phyloP scores from a whole-genome alignment of 2,888 invertebrate genomes.

The Abrostola triplasia region DNA sequence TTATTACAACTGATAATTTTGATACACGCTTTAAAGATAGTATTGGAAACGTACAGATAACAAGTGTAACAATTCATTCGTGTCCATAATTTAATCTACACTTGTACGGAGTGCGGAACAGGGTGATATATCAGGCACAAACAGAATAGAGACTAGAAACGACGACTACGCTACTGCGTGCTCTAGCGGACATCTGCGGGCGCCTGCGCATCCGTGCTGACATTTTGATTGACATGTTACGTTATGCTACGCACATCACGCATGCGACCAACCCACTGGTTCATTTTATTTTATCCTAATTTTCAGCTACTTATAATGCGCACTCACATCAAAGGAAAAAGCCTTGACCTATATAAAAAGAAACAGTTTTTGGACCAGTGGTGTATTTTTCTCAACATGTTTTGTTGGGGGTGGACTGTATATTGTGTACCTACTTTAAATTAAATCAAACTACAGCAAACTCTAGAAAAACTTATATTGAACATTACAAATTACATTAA shows the following conservation, averaged over 20 bases:
- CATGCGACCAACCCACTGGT: constrained; percentile 62
- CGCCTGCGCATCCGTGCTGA: constrained; percentile 65
- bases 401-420: too few species aligned
- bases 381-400: constrained; percentile 7
- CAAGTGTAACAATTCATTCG: constrained; percentile 17
- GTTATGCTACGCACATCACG: constrained; percentile 64
- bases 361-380: constrained; percentile 43
- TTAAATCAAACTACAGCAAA: too few species aligned
- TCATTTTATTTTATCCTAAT: constrained; percentile 70
- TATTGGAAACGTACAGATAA: constrained; percentile 11
- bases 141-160: constrained; percentile 37
- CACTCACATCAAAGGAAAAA: constrained; percentile 65
- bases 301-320: constrained; percentile 63
- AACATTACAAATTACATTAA: too few species aligned
- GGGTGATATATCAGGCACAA: constrained; percentile 37
- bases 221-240: constrained; percentile 79
- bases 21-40: constrained; percentile 26
- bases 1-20: constrained; percentile 30
- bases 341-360: constrained; percentile 74
- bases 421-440: too few species aligned
- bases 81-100: constrained; percentile 11
- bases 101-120: constrained; percentile 20
- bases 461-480: too few species aligned
- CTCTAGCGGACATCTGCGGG: constrained; percentile 40
- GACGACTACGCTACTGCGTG: constrained; percentile 38